Percentiles rank a stretch among this genome's conserved stretches.
Conservation (phyloP, 1,140 invertebrate genomes). For the Protaetia brevitarsis region DNA sequence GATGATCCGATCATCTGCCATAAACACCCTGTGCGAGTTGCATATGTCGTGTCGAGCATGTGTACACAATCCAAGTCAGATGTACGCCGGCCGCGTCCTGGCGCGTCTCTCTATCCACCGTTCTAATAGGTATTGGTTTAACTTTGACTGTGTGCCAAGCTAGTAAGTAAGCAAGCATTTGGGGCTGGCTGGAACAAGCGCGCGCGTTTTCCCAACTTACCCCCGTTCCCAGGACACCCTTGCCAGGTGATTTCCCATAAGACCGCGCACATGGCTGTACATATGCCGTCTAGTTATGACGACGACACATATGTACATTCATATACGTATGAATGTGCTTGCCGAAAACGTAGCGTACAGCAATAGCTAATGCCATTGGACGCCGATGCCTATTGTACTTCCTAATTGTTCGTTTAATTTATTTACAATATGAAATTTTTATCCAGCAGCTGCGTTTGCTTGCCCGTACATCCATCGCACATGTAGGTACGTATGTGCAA, state of each 20-base stretch:
- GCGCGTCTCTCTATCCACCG: background rate
- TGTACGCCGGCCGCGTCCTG: background rate
- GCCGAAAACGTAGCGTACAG: too few relatives aligned
- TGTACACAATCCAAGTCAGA: slow-evolving; percentile 28
- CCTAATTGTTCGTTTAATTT: slow-evolving; percentile 16
- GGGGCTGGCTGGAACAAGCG: background rate
- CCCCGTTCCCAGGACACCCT: slow-evolving; percentile 37
- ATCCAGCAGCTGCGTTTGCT: slow-evolving; percentile 6
- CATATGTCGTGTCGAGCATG: slow-evolving; percentile 29
- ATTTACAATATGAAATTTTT: slow-evolving; percentile 16
- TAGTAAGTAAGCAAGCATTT: too few relatives aligned
- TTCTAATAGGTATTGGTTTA: slow-evolving; percentile 32
- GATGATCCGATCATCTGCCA: slow-evolving; percentile 28
- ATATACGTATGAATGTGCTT: too few relatives aligned
- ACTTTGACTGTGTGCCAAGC: slow-evolving; percentile 28
- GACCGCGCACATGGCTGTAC: slow-evolving; percentile 49
- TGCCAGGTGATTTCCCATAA: slow-evolving; percentile 51
- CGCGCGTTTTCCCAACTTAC: slow-evolving; percentile 21
- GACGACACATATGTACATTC: slow-evolving; percentile 34
- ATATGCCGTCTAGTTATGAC: slow-evolving; percentile 37
- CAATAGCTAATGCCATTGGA: background rate
- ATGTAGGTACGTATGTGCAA: background rate
- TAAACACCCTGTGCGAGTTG: slow-evolving; percentile 29
- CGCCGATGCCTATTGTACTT: background rate
- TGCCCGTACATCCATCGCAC: background rate